A percentile compares a stretch with the other conserved stretches of the same genome.
Conservation (phyloP, 2,888 invertebrate genomes). For the Peribatodes rhomboidaria region DNA sequence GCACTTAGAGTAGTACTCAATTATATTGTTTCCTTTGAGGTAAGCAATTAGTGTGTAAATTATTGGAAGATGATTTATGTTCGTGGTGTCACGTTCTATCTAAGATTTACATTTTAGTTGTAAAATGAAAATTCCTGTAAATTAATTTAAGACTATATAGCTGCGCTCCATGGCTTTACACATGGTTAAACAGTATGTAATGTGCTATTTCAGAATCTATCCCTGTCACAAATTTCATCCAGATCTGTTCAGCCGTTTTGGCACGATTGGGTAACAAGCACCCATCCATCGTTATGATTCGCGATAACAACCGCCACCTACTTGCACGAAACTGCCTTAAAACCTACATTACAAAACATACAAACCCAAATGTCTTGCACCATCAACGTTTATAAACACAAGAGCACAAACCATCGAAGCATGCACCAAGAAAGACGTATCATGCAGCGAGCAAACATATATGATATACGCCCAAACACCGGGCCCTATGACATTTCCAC, state of each 20-base stretch:
- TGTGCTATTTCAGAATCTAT: too few species aligned
- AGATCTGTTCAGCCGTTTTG: too few species aligned
- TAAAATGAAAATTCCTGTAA: background rate
- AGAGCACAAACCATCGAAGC: slow-evolving; percentile 55
- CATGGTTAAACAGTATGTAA: too few species aligned
- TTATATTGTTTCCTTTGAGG: slow-evolving; percentile 8
- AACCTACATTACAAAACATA: too few species aligned
- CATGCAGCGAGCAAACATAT: slow-evolving; percentile 75
- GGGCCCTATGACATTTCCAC: slow-evolving; percentile 84
- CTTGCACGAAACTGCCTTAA: too few species aligned
- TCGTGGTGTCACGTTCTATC: background rate
- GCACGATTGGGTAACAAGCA: too few species aligned
- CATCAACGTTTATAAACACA: slow-evolving; percentile 50
- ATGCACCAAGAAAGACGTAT: slow-evolving; percentile 68
- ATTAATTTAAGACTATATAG: too few species aligned
- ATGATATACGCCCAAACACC: slow-evolving; percentile 82
- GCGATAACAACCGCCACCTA: too few species aligned
- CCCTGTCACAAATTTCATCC: too few species aligned
- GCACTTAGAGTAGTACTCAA: slow-evolving; percentile 17
- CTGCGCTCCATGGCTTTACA: too few species aligned
- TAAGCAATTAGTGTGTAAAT: slow-evolving; percentile 15
- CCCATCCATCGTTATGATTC: too few species aligned
- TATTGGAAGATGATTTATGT: background rate
- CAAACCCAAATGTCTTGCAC: background rate
- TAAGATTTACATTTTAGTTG: background rate